Percentiles rank a stretch among this genome's conserved stretches.
Conservation (phyloP, 2,888 invertebrate genomes). For the Amitus sp. region DNA sequence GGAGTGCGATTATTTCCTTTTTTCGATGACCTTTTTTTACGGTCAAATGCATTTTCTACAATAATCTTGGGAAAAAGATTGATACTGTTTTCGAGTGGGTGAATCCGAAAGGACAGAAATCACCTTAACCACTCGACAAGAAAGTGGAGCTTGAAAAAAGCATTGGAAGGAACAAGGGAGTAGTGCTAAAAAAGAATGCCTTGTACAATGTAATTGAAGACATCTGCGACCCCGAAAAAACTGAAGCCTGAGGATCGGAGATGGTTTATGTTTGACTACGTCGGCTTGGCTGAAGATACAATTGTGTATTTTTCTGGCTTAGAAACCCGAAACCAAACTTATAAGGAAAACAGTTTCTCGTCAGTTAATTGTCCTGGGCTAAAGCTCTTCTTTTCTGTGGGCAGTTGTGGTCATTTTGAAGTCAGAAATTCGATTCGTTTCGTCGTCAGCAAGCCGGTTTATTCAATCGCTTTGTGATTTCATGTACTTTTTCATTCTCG, state of each 20-base stretch:
- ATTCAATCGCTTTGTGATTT: neutral
- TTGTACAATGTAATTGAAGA: conserved; percentile 53
- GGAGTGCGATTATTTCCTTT: too few relatives aligned
- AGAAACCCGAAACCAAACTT: neutral
- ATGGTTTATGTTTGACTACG: conserved; percentile 1
- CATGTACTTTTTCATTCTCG: conserved; percentile 1
- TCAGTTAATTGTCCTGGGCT: neutral
- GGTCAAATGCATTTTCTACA: conserved; percentile 1
- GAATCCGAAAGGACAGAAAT: conserved; percentile 8
- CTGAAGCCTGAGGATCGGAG: conserved; percentile 47
- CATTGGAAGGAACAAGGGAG: conserved; percentile 9
- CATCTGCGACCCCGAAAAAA: conserved; percentile 57
- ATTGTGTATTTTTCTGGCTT: neutral
- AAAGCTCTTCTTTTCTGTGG: too few relatives aligned
- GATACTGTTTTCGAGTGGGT: neutral
- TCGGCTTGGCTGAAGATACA: neutral
- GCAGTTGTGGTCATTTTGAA: too few relatives aligned
- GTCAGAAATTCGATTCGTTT: too few relatives aligned
- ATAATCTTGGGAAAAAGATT: conserved; percentile 5
- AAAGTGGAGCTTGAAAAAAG: conserved; percentile 1
- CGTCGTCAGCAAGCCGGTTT: too few relatives aligned
- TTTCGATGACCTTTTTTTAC: neutral
- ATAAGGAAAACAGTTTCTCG: neutral
- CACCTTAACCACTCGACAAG: neutral
- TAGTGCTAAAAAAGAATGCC: conserved; percentile 45